Conservation (phyloP, 2,113 vertebrate species). For the Lethenteron reissneri region DNA sequence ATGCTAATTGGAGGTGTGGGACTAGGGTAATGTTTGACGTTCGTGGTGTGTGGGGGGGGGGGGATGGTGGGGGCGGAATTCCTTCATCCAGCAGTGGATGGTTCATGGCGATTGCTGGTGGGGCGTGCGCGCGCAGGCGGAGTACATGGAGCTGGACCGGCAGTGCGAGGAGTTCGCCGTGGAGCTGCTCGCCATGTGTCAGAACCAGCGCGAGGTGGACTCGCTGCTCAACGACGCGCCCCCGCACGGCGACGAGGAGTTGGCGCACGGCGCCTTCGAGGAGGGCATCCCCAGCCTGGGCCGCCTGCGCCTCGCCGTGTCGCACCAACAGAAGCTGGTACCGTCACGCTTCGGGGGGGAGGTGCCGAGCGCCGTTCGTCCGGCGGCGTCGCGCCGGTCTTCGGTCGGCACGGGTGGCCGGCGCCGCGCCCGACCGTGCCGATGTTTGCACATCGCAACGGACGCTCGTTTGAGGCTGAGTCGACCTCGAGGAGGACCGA, state of each 20-base stretch:
- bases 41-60: background rate
- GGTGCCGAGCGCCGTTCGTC: background rate
- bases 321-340: conserved; percentile 60
- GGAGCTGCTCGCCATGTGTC: conserved; percentile 63
- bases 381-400: too few species aligned
- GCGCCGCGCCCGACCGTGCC: too few species aligned
- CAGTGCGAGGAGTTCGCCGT: conserved; percentile 56
- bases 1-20: background rate
- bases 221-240: conserved; percentile 43
- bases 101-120: too few species aligned
- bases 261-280: conserved; percentile 41
- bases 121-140: conserved; percentile 25
- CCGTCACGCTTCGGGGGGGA: background rate
- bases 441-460: too few species aligned
- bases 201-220: conserved; percentile 61
- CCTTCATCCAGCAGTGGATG: background rate
- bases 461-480: too few species aligned
- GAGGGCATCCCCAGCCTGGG: conserved; percentile 58
- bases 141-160: conserved; percentile 46
- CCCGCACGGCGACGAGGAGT: conserved; percentile 19
- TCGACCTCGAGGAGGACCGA: too few species aligned
- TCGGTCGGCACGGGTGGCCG: too few species aligned
- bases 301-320: conserved; percentile 47
- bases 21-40: background rate
- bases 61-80: background rate